These are phyloP conservation scores for Vireo griseus DNA, from an alignment of 2,797 vertebrate genomes.

Conservation along the genomic window DNA sequence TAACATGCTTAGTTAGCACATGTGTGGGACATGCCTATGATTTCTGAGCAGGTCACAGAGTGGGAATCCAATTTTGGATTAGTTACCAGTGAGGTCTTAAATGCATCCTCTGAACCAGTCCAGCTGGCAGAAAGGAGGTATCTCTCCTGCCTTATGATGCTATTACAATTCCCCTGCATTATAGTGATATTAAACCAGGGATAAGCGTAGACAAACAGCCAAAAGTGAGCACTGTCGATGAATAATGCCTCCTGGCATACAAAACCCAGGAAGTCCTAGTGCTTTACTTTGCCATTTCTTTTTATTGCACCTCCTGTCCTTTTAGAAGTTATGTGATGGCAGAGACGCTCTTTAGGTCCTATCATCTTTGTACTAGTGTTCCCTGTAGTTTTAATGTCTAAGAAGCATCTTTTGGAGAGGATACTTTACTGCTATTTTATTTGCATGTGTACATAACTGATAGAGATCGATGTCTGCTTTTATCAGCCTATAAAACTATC, in stretches of 20 bases:
- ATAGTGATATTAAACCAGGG: not conserved
- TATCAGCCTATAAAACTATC: not conserved
- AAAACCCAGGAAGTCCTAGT: not conserved
- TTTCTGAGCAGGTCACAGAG: not conserved
- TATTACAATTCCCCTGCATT: not conserved
- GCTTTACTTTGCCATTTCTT: not conserved
- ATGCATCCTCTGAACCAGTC: not conserved
- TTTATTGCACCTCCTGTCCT: not conserved
- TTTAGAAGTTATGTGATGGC: not conserved
- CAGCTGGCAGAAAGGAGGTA: not conserved
- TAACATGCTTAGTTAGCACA: not conserved
- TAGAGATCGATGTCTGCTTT: not conserved
- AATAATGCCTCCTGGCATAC: not conserved
- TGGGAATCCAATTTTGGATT: not conserved
- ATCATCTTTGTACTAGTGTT: not conserved
- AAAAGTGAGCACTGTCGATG: not conserved
- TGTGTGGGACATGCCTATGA: not conserved
- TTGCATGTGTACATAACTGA: not conserved
- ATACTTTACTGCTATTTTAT: not conserved
- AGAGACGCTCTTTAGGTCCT: not conserved
- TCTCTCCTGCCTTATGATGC: not conserved
- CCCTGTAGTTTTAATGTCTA: not conserved
- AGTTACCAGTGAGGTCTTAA: not conserved
- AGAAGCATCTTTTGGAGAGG: not conserved
- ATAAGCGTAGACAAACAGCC: not conserved